Base-by-base conservation (phyloP, 1,140 invertebrate species). In the Steinernema khuongi region DNA sequence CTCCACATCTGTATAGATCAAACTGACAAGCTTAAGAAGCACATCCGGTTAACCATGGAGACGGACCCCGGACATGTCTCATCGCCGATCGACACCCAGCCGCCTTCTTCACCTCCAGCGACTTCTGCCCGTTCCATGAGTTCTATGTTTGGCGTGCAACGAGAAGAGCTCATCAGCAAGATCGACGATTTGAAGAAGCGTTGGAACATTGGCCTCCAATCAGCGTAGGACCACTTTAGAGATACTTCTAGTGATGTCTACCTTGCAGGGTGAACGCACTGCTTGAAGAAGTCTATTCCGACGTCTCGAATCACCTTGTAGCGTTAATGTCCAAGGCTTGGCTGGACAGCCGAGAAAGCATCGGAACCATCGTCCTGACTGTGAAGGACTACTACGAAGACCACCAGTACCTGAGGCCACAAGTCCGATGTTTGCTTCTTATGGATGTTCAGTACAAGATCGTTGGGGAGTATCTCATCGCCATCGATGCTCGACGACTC, bases 391-490 rank as follows among this genome's bases (percentile, higher is more conserved):
- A 78, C 33, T 78, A 74, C 43, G 41, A 70, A 19, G 76, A 78
- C 71, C 70, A 78, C 28, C 43, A 72, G 17, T 72, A 78, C 26
- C 22, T 78, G 67, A 19, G 60, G n/a, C 77, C 77, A n/a, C 31
- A 26, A 1, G 44, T 74, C 17, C 29, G 71, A 29, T 32, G 36
- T 17, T n/a, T 41, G 0, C 50, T 78, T n/a, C 68, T 78, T 1
- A 74, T 67, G 44, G 77, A 78, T 67, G 50, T 78, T 7, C 76
- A 78, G n/a, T 74, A 43, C 28, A 68, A 69, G 29, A 74, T 78
- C 29, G 75, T 78, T 26, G 41, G 77, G n/a, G 77, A 78, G 68
- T 78, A 78, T 70, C 22, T 78, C 11, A 78, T 77, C n/a, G 77
- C 75, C 28, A 77, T 77, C 31, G 77, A 78, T 31, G 41, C 31